Evolutionary conservation across 2,797 vertebrate species (phyloP).

Genomic region (Lerista edwardsae): DNA sequence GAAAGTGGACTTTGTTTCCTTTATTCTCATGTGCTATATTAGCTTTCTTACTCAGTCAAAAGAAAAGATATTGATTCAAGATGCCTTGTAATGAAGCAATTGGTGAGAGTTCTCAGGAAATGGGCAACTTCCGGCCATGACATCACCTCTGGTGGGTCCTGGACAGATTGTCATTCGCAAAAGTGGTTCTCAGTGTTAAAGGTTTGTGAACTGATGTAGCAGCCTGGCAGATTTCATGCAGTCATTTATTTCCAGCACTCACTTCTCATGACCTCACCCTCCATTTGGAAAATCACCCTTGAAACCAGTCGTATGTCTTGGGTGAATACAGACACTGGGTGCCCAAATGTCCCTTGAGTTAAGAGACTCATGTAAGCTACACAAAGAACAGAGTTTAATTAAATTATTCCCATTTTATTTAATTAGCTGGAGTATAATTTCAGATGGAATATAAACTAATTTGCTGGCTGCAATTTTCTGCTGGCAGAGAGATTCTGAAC

Average conservation of each 20-base stretch:
- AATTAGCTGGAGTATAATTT: neutral
- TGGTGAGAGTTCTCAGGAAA: neutral
- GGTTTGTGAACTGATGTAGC: too few species aligned
- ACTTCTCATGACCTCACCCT: neutral
- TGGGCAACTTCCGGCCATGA: too few species aligned
- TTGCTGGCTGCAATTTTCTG: neutral
- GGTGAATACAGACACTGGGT: neutral
- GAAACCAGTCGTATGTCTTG: neutral
- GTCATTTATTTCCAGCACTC: neutral
- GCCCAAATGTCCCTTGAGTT: neutral
- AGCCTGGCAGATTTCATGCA: neutral
- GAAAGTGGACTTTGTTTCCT: constrained; percentile 40
- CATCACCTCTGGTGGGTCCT: too few species aligned
- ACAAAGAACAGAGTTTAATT: neutral
- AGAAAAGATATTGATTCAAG: neutral
- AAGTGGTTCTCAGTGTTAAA: too few species aligned
- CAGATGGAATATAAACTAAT: neutral
- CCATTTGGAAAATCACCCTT: neutral
- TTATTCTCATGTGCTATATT: constrained; percentile 21
- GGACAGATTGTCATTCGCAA: too few species aligned
- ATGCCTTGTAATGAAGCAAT: neutral
- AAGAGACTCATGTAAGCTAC: neutral
- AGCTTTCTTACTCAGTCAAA: constrained; percentile 6
- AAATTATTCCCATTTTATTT: neutral
- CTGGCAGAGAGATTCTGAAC: neutral